Base-by-base conservation (phyloP, 2,888 invertebrate genomes). In the Tipula helvola region DNA sequence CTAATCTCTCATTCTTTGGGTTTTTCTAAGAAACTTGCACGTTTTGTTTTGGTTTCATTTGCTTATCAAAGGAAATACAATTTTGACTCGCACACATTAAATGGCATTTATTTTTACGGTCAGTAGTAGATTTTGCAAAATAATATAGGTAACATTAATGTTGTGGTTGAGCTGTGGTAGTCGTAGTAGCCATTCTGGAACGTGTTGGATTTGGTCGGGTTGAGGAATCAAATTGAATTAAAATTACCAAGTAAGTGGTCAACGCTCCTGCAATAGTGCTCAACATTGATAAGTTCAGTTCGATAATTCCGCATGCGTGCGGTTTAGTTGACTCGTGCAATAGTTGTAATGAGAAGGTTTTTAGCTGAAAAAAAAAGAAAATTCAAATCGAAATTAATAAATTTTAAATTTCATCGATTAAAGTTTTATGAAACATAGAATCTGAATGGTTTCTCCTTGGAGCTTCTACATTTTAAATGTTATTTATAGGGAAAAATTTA, bases 281-380 rank as follows among this genome's bases (percentile, higher is more conserved):
- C 36, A 86, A 86, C n/a, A 86, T 16, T 12, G 86, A 42, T 86
- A 86, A 36, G 57, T 86, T 57, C 57, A 86, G 10, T 39, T 52
- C 52, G 8, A 86, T 52, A n/a, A 86, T 52, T 42, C 86, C 57
- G n/a, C 52, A 52, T 1, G 86, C 86, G 0, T 16, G 36, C 12
- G 57, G 52, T 39, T 1, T 16, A 2, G 5, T 36, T 8, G 36
- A 39, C n/a, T 86, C 86, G 36, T 86, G 52, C 7, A 57, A 39
- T 16, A 86, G 36, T 86, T 86, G 86, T 3, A 86, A 2, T 28
- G 86, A 86, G n/a, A 86, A 86, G 5, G 52, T 86, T 36, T 86
- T 36, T 39, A 86, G 57, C 86, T 86, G n/a, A n/a, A n/a, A n/a
- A 3, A 52, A n/a, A n/a, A n/a, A 52, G 1, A 83, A 28, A 71